These are phyloP conservation scores for Ispidina lecontei DNA, from an alignment of 2,797 vertebrate species.

Conservation along the genomic window DNA sequence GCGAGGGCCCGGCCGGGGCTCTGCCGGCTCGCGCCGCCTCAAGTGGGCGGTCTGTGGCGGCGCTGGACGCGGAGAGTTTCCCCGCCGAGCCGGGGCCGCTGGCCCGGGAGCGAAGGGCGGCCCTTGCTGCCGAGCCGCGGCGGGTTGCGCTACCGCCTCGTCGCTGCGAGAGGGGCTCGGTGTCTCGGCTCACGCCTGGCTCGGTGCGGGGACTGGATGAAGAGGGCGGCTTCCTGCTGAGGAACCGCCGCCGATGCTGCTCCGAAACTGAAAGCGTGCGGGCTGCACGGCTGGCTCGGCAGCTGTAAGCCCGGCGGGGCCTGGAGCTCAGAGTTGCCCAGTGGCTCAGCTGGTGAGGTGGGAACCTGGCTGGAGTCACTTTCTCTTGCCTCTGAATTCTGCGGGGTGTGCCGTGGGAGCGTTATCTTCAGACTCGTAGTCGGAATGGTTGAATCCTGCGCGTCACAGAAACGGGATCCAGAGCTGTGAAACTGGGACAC, in stretches of 20 bases:
- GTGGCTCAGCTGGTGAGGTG: not conserved
- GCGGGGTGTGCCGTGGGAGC: not conserved
- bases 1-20: too few relatives aligned
- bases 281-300: not conserved
- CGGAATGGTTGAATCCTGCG: not conserved
- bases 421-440: too few relatives aligned
- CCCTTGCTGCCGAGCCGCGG: not conserved
- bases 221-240: too few relatives aligned
- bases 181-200: accelerated
- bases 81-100: too few relatives aligned
- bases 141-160: too few relatives aligned
- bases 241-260: too few relatives aligned
- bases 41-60: not conserved
- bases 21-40: not conserved
- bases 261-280: not conserved
- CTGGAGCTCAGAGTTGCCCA: not conserved
- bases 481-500: accelerated
- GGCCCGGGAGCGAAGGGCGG: not conserved
- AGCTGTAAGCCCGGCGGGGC: not conserved
- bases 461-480: too few relatives aligned
- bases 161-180: not conserved
- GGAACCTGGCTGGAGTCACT: not conserved
- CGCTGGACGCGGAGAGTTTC: too few relatives aligned
- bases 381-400: not conserved
- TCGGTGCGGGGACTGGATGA: not conserved